Conservation (phyloP, 2,113 vertebrate species). For the Hystrix cristata region DNA sequence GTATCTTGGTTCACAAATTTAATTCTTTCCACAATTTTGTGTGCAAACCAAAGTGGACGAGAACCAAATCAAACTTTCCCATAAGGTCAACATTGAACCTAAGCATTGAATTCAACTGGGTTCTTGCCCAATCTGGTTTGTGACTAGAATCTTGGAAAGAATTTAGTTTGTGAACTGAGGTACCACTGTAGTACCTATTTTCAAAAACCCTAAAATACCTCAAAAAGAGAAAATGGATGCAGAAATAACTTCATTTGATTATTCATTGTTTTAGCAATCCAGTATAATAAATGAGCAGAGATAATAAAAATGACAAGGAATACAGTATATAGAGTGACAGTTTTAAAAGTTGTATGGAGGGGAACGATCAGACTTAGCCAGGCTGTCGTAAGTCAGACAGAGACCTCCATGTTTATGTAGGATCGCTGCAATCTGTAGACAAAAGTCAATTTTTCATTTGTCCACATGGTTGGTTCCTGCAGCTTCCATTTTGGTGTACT, state of each 20-base stretch:
- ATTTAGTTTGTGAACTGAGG: neutral
- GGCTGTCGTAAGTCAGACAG: constrained; percentile 88
- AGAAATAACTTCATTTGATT: constrained; percentile 36
- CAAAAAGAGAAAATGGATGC: constrained; percentile 47
- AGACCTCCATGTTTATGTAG: constrained; percentile 89
- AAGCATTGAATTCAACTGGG: neutral
- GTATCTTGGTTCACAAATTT: neutral
- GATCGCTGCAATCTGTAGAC: constrained; percentile 85
- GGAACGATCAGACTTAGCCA: constrained; percentile 87
- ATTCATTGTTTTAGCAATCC: neutral
- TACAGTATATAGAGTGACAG: neutral
- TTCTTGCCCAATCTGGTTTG: neutral
- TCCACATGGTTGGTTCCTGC: constrained; percentile 76
- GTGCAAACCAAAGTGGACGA: neutral
- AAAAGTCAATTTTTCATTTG: constrained; percentile 84
- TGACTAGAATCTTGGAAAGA: neutral
- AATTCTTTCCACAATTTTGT: neutral
- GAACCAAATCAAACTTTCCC: neutral
- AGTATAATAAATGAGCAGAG: neutral
- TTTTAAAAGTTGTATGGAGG: constrained; percentile 81
- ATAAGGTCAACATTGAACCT: too few species aligned
- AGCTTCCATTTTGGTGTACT: constrained; percentile 85
- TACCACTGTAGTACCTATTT: neutral
- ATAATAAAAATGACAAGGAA: neutral
- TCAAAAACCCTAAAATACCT: neutral